These are phyloP conservation scores for Cisticola juncidis DNA, from an alignment of 2,113 vertebrate genomes.

Conservation along the genomic window DNA sequence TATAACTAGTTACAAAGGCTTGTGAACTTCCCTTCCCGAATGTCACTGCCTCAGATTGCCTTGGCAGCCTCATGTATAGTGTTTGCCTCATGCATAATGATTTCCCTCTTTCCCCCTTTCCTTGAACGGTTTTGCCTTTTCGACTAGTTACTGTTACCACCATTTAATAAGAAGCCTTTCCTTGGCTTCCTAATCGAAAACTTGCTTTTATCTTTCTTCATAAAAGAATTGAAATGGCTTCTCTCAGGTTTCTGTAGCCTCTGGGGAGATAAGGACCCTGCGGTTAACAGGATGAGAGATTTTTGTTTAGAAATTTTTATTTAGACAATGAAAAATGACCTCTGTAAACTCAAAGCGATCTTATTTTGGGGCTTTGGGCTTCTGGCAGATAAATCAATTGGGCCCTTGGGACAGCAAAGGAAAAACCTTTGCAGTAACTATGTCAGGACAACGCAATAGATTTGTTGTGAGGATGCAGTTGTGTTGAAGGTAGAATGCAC, in stretches of 20 bases:
- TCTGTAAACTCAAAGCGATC: constrained; percentile 89
- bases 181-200: constrained; percentile 85
- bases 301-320: constrained; percentile 91
- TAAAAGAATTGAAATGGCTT: constrained; percentile 88
- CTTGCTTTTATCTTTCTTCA: constrained; percentile 88
- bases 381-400: constrained; percentile 90
- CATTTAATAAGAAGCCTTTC: constrained; percentile 85
- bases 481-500: constrained; percentile 76
- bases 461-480: constrained; percentile 81
- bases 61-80: constrained; percentile 52
- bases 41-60: constrained; percentile 63
- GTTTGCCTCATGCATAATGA: constrained; percentile 77
- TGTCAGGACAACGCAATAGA: constrained; percentile 81
- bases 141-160: constrained; percentile 82
- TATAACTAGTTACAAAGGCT: constrained; percentile 53
- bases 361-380: constrained; percentile 87
- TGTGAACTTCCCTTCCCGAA: constrained; percentile 67
- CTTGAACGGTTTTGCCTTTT: constrained; percentile 77
- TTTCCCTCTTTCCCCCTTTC: constrained; percentile 51
- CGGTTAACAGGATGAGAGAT: constrained; percentile 89
- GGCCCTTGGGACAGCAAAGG: constrained; percentile 82
- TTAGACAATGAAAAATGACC: constrained; percentile 91
- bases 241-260: constrained; percentile 85
- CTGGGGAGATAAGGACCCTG: constrained; percentile 86
- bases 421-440: constrained; percentile 85